Percentiles rank a stretch among this genome's conserved stretches.
These are phyloP conservation scores for Scaptomyza polygonia DNA, from an alignment of 2,888 invertebrate species.

Conservation along the genomic window DNA sequence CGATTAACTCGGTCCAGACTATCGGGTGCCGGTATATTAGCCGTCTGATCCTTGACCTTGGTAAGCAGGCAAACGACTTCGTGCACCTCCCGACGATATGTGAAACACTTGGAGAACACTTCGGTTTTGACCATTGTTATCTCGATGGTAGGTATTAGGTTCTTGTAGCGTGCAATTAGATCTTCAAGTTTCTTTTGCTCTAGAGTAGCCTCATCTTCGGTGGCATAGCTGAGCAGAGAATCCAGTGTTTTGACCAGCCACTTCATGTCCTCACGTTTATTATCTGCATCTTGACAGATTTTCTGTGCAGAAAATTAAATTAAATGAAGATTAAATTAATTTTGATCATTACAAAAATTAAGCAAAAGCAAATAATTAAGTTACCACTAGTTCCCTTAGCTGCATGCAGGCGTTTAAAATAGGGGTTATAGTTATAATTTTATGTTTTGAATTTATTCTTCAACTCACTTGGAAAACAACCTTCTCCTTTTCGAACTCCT, in stretches of 20 bases:
- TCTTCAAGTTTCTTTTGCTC: slow-evolving; percentile 93
- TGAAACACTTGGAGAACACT: slow-evolving; percentile 95
- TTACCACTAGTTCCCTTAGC: slow-evolving; percentile 85
- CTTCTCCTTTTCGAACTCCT: slow-evolving; percentile 95
- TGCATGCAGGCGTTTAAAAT: slow-evolving; percentile 74
- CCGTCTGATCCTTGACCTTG: slow-evolving; percentile 90
- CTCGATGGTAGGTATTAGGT: slow-evolving; percentile 95
- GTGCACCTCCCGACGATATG: slow-evolving; percentile 94
- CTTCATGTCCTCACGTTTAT: slow-evolving; percentile 96
- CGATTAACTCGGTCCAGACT: slow-evolving; percentile 90
- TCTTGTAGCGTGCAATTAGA: slow-evolving; percentile 94
- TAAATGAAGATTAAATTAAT: slow-evolving; percentile 4
- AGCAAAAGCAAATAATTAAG: slow-evolving; percentile 63
- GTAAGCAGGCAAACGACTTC: slow-evolving; percentile 92
- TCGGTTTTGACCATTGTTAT: slow-evolving; percentile 97
- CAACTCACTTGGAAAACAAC: slow-evolving; percentile 92
- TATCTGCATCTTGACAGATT: slow-evolving; percentile 95
- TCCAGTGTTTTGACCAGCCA: slow-evolving; percentile 97
- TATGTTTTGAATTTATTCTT: background rate
- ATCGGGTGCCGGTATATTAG: slow-evolving; percentile 88
- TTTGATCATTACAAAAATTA: background rate
- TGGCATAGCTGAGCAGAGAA: slow-evolving; percentile 91
- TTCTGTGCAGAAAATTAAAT: slow-evolving; percentile 86
- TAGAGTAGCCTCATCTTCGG: slow-evolving; percentile 90
- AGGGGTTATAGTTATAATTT: slow-evolving; percentile 9